phyloP scores from a whole-genome alignment of 2,797 vertebrate genomes.

The Acestrorhynchus altus region DNA sequence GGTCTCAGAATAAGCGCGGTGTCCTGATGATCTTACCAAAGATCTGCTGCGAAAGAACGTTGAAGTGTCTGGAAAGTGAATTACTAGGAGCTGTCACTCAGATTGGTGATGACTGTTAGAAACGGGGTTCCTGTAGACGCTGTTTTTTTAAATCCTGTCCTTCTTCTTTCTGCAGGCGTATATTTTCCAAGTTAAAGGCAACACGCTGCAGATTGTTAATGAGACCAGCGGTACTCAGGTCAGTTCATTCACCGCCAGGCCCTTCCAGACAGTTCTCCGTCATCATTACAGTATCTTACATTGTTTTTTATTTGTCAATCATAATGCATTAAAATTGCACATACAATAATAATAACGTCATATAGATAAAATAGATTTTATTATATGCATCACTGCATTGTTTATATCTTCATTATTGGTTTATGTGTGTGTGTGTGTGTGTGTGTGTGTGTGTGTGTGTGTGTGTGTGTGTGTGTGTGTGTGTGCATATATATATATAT shows the following conservation, averaged over 20 bases:
- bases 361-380: too few relatives aligned
- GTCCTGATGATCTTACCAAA: conserved; percentile 25
- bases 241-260: conserved; percentile 38
- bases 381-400: too few relatives aligned
- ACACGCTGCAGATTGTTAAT: conserved; percentile 77
- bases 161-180: conserved; percentile 80
- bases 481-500: too few relatives aligned
- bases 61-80: background rate
- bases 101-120: background rate
- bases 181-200: conserved; percentile 80
- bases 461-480: too few relatives aligned
- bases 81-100: background rate
- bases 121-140: background rate
- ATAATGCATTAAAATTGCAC: too few relatives aligned
- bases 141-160: background rate
- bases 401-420: too few relatives aligned
- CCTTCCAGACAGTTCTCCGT: background rate
- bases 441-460: too few relatives aligned
- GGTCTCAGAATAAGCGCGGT: background rate
- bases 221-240: conserved; percentile 85
- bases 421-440: too few relatives aligned
- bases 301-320: too few relatives aligned
- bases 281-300: too few relatives aligned
- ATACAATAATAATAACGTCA: too few relatives aligned
- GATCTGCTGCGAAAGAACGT: background rate